phyloP scores from a whole-genome alignment of 2,113 vertebrate genomes.

The Caranx melampygus region DNA sequence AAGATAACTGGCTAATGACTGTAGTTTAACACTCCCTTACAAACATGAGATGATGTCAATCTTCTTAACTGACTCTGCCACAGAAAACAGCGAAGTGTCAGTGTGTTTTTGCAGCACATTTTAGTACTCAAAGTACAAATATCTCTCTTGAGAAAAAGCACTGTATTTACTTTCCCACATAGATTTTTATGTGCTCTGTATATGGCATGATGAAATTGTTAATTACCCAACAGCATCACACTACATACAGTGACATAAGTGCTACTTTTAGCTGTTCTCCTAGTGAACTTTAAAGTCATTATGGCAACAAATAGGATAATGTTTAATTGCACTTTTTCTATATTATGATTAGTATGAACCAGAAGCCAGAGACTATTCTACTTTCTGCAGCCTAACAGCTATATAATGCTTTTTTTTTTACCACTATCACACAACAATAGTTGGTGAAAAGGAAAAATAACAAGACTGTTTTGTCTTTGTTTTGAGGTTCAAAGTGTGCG shows the following conservation, averaged over 20 bases:
- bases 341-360: neutral
- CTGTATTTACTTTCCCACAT: no score
- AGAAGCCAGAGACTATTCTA: neutral
- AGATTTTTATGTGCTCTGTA: neutral
- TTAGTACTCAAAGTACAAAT: neutral
- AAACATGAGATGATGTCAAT: neutral
- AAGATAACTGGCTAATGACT: neutral
- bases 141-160: neutral
- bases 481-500: conserved; percentile 42
- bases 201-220: neutral
- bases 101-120: neutral
- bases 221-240: neutral
- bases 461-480: conserved; percentile 27
- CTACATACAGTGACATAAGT: neutral
- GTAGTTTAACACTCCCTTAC: neutral
- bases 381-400: neutral
- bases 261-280: neutral
- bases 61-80: neutral
- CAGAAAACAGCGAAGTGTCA: neutral
- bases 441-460: conserved; percentile 8
- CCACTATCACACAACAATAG: neutral
- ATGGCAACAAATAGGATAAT: neutral
- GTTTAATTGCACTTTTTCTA: conserved; percentile 3
- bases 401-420: neutral
- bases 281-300: neutral